Conservation (phyloP, 2,797 vertebrate genomes). For the Lerista edwardsae region DNA sequence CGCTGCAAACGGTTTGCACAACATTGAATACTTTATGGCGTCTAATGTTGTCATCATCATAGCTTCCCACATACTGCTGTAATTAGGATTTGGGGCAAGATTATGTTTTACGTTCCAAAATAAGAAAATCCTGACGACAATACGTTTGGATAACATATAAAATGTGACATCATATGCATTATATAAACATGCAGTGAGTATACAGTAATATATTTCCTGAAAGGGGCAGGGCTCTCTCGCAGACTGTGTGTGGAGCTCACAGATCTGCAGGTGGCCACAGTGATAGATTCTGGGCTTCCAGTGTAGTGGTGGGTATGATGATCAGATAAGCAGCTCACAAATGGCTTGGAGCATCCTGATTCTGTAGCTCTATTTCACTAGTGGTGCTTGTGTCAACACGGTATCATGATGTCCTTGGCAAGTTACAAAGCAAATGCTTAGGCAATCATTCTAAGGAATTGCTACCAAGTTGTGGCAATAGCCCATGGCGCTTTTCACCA, state of each 20-base stretch:
- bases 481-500: not conserved
- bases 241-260: too few relatives aligned
- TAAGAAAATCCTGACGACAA: not conserved
- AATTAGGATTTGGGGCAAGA: not conserved
- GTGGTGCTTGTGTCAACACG: not conserved
- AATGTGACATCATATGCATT: too few relatives aligned
- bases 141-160: too few relatives aligned
- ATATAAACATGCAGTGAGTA: too few relatives aligned
- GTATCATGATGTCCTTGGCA: not conserved
- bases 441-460: not conserved
- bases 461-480: not conserved
- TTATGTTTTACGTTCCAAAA: not conserved
- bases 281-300: too few relatives aligned
- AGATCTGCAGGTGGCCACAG: too few relatives aligned
- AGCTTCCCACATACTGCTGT: not conserved
- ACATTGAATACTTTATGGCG: too few relatives aligned
- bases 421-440: not conserved
- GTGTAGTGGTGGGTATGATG: not conserved
- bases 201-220: too few relatives aligned
- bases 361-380: not conserved
- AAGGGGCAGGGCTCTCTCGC: too few relatives aligned
- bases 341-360: not conserved
- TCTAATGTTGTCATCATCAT: too few relatives aligned
- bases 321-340: not conserved
- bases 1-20: too few relatives aligned